Evolutionary conservation across 2,888 invertebrate species (phyloP).

Genomic region (Thymelicus sylvestris): DNA sequence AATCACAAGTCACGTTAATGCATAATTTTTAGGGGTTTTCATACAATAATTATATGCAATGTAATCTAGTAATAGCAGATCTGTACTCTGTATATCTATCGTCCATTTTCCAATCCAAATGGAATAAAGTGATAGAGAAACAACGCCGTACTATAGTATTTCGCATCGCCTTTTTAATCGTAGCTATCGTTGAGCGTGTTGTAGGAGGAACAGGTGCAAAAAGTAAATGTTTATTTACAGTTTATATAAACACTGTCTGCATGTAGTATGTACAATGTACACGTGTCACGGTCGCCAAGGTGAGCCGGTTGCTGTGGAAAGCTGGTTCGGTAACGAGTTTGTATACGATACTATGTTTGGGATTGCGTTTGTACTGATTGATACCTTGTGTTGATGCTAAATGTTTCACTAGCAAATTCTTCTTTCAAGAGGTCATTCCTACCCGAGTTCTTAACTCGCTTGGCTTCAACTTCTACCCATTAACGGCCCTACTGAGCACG

Average conservation of each 20-base stretch:
- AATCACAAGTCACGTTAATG: no score
- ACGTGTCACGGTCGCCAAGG: constrained; percentile 47
- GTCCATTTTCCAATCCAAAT: no score
- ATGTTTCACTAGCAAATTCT: no score
- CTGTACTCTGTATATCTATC: no score
- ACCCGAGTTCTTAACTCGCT: no score
- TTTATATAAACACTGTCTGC: constrained; percentile 39
- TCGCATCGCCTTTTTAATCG: neutral
- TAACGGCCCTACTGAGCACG: no score
- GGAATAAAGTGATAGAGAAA: neutral
- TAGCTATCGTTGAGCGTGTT: neutral
- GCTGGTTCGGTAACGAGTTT: constrained; percentile 33
- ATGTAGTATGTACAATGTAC: constrained; percentile 32
- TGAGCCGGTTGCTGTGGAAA: constrained; percentile 41
- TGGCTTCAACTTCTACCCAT: no score
- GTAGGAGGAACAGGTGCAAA: constrained; percentile 4
- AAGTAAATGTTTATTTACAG: constrained; percentile 32
- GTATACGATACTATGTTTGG: neutral
- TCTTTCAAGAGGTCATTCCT: no score
- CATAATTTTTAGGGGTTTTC: no score
- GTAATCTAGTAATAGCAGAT: no score
- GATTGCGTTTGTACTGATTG: neutral
- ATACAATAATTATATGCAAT: no score
- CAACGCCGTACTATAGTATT: neutral
- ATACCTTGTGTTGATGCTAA: neutral